phyloP scores from a whole-genome alignment of 1,140 invertebrate species.

The Cryptotermes secundus region DNA sequence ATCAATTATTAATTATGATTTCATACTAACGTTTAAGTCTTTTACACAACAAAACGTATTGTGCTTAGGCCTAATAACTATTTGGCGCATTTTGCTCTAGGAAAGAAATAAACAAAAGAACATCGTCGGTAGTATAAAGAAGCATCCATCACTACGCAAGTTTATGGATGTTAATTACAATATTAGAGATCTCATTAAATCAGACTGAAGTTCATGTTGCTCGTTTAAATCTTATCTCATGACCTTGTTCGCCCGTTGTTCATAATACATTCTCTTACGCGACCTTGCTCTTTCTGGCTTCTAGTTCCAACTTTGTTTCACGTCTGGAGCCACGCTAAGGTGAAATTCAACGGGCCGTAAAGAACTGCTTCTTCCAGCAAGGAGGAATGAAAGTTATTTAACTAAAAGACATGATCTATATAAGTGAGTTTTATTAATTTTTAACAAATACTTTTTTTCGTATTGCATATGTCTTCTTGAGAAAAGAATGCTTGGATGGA shows the following conservation, averaged over 20 bases:
- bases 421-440: not conserved
- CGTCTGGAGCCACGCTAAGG: not conserved
- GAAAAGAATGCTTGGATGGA: not conserved
- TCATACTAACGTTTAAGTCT: not conserved
- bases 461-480: not conserved
- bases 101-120: not conserved
- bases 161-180: constrained; percentile 18
- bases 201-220: not conserved
- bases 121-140: not conserved
- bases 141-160: not conserved
- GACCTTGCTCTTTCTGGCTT: not conserved
- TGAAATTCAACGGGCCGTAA: not conserved
- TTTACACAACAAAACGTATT: not conserved
- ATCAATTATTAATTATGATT: too few relatives aligned
- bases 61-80: too few relatives aligned
- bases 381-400: not conserved
- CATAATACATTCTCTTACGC: not conserved
- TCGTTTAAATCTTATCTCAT: not conserved
- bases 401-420: not conserved
- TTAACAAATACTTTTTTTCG: not conserved
- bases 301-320: not conserved
- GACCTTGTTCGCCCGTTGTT: not conserved
- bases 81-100: not conserved
- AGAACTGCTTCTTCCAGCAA: not conserved
- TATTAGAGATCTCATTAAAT: constrained; percentile 10